Base-by-base conservation (phyloP, 1,140 invertebrate species). In the Colletes gigas region DNA sequence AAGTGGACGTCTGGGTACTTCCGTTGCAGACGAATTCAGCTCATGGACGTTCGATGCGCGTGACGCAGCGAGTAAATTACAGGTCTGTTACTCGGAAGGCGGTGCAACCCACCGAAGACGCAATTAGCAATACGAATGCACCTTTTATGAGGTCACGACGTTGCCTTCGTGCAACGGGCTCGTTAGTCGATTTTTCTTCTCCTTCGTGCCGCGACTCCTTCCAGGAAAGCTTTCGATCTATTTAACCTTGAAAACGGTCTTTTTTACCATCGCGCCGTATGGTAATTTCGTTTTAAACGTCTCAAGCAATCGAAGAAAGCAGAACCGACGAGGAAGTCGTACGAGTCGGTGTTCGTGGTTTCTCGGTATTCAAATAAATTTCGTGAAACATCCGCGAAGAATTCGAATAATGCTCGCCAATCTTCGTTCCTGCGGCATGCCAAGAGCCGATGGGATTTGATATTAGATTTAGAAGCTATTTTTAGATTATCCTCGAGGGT, bases 11-110 rank as follows among this genome's bases (percentile, higher is more conserved):
- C 86, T 81, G 83, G 83, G 50, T 68, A 73, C 81, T 89, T 91
- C 89, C 90, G 87, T 88, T 88, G 87, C 80, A 86, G 77, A 89
- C 83, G 80, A 87, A 91, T 88, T 88, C 87, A 89, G 91, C 86
- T 91, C 91, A 92, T 83, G 91, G 91, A 90, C 90, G 65, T 54
- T 65, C 85, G 78, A 77, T 55, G 67, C 68, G 87, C 86, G 86
- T 91, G 90, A 92, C 90, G 90, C 91, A 87, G 83, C 80, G 79
- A 84, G 71, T 88, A 79, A 90, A 91, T 91, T 89, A 79, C 84
- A 17, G 54, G 81, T 79, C 87, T 89, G 88, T 88, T 89, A 86
- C 69, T 85, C 87, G 86, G 84, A 89, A 91, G 87, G 84, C 84
- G 72, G 75, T 78, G 81, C 81, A 81, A 72, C 82, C 75, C 84